Evolutionary conservation across 92 coral and sea anemone species (phyloP).

Genomic region (Siderastrea radians): DNA sequence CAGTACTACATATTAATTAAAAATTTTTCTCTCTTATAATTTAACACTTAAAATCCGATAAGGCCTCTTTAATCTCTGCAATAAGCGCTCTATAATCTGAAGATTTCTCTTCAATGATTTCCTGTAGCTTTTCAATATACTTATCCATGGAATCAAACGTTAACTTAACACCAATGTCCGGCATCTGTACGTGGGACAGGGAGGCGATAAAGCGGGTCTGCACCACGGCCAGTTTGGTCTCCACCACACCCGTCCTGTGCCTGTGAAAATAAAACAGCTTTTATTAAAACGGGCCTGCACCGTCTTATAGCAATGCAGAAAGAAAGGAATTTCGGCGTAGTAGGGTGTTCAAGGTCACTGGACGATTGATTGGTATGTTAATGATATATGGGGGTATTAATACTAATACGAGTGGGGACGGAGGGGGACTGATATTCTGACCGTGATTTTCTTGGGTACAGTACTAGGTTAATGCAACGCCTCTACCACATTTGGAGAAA

Average conservation of each 20-base stretch:
- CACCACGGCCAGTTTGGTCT: slow-evolving; percentile 93
- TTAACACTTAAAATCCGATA: slow-evolving; percentile 92
- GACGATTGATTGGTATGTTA: too few species aligned
- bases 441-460: too few species aligned
- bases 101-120: slow-evolving; percentile 76
- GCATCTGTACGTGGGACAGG: slow-evolving; percentile 87
- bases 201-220: slow-evolving; percentile 96
- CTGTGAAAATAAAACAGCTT: slow-evolving; percentile 12
- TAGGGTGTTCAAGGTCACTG: too few species aligned
- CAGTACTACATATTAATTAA: not conserved
- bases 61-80: slow-evolving; percentile 86
- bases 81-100: slow-evolving; percentile 72
- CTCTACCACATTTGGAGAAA: too few species aligned
- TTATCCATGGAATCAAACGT: slow-evolving; percentile 91
- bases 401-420: too few species aligned
- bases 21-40: not conserved
- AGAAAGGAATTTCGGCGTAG: too few species aligned
- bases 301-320: too few species aligned
- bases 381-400: too few species aligned
- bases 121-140: slow-evolving; percentile 82
- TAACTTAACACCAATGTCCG: slow-evolving; percentile 84
- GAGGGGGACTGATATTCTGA: too few species aligned
- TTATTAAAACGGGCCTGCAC: too few species aligned
- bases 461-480: too few species aligned
- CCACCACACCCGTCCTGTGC: slow-evolving; percentile 87